Conservation (phyloP, 2,113 vertebrate species). For the Macaca nemestrina region DNA sequence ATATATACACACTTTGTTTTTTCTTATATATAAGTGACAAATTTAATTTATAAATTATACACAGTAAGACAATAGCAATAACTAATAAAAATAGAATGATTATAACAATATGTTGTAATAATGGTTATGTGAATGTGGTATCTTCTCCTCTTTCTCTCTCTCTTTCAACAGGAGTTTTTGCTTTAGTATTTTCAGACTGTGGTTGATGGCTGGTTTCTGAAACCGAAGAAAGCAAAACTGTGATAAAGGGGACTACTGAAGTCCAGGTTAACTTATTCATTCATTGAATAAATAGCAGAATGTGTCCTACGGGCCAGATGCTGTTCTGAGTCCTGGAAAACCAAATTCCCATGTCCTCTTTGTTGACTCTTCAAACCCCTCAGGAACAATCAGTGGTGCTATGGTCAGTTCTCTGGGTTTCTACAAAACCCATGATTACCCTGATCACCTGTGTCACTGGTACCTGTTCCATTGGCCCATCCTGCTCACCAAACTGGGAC, state of each 20-base stretch:
- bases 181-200: neutral
- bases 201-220: neutral
- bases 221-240: neutral
- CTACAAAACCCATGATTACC: neutral
- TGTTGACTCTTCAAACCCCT: neutral
- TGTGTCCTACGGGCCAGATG: neutral
- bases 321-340: neutral
- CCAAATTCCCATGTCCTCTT: neutral
- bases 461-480: neutral
- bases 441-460: neutral
- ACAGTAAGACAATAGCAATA: neutral
- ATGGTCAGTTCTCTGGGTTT: neutral
- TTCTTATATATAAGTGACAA: too few species aligned
- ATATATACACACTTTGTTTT: too few species aligned
- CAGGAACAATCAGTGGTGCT: neutral
- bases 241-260: neutral
- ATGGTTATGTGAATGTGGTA: neutral
- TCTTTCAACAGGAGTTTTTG: neutral
- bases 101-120: neutral
- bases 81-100: neutral
- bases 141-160: neutral
- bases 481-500: neutral
- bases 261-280: neutral
- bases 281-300: neutral
- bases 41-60: neutral